Percentiles rank a stretch among this genome's conserved stretches.
phyloP scores from a whole-genome alignment of 2,888 invertebrate species.

The Hofmannophila pseudospretella region DNA sequence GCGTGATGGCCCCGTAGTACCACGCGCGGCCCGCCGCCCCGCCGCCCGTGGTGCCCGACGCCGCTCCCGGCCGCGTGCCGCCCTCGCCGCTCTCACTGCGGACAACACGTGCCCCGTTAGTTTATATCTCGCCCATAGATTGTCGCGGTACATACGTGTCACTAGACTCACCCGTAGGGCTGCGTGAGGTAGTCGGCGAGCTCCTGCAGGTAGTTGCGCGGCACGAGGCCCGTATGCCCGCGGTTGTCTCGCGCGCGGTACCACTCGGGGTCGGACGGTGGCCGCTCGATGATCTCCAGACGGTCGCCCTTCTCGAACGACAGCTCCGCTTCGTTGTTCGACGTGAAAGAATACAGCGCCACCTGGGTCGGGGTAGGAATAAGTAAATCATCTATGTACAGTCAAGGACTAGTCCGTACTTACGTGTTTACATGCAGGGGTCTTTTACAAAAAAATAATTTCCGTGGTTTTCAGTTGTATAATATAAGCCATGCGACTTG shows the following conservation, averaged over 20 bases:
- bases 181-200: constrained; percentile 92
- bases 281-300: constrained; percentile 96
- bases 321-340: constrained; percentile 96
- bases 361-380: too few relatives aligned
- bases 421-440: too few relatives aligned
- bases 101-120: not conserved
- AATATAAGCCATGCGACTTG: too few relatives aligned
- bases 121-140: too few relatives aligned
- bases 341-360: constrained; percentile 95
- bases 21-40: constrained; percentile 90
- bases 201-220: constrained; percentile 95
- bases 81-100: constrained; percentile 15
- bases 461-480: too few relatives aligned
- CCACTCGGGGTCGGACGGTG: constrained; percentile 99
- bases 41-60: constrained; percentile 21
- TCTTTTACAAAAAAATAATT: too few relatives aligned
- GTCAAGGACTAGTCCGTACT: too few relatives aligned
- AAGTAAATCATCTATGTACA: too few relatives aligned
- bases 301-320: constrained; percentile 98
- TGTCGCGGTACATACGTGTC: too few relatives aligned
- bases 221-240: constrained; percentile 96
- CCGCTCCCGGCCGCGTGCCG: constrained; percentile 40
- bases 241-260: constrained; percentile 95
- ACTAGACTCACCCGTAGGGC: constrained; percentile 84
- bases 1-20: constrained; percentile 98